Evolutionary conservation across 2,113 vertebrate species (phyloP), one percentile per base, ranked within the genome.

Genomic region (Pristiophorus japonicus): DNA sequence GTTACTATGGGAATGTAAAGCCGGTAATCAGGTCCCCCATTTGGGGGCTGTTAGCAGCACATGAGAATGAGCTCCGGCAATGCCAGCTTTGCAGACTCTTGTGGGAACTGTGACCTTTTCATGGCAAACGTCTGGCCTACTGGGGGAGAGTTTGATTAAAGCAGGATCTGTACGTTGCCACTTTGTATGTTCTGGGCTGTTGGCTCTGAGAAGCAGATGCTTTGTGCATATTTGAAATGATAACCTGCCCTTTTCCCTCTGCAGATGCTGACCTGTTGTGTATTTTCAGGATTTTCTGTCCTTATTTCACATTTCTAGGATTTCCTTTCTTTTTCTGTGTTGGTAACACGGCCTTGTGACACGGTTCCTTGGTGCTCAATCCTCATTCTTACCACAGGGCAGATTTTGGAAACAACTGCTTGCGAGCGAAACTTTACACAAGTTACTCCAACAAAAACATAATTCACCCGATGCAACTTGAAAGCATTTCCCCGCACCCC

Each of bases 1-100:
- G 42, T 93, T 93, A 66, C 91, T 93, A 93, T 93, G 91, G 91
- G 91, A 93, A 93, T 93, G 91, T 65, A 24, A 85, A 93, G 91
- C 91, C 66, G 62, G 65, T 38, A 65, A 93, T 93, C 63, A 66
- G 63, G n/a, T 65, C 34, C 20, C 20, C 34, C 45, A 51, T 47
- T 73, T 51, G 14, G 45, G 93, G 66, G 66, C 10, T 51, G 45
- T 70, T 94, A 59, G 87, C 24, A 14, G 51, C 51, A 62, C 51
- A 70, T 45, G 93, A 45, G 63, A 94, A 70, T 70, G 42, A 73
- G 27, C 11, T 47, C 42, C 38, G 11, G 42, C 93, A 73, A 94
- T 30, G 16, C 12, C 45, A 34, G 8, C 30, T 63, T 94, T 51
- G 3, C 38, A n/a, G 45, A 94, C 27, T 94, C 93, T 70, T 94